Conservation (phyloP, 2,797 vertebrate genomes). For the Morelia viridis region DNA sequence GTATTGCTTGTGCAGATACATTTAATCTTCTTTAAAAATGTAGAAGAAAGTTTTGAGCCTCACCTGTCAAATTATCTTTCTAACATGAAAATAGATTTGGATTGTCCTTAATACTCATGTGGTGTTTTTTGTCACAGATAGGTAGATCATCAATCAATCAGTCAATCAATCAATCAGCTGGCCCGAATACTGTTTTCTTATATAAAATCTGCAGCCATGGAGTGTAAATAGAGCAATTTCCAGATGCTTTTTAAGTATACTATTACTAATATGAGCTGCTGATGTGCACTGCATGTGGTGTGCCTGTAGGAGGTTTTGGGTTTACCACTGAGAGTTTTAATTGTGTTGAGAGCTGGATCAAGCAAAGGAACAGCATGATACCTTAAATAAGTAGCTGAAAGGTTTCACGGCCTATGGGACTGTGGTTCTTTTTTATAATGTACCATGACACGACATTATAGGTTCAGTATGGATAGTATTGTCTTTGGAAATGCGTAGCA, state of each 20-base stretch:
- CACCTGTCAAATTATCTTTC: background rate
- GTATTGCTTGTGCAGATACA: background rate
- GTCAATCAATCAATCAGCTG: background rate
- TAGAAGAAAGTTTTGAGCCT: background rate
- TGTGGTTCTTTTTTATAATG: background rate
- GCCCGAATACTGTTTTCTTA: background rate
- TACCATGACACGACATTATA: background rate
- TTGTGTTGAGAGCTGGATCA: conserved; percentile 4
- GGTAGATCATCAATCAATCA: no score
- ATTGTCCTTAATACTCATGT: background rate
- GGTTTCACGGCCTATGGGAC: background rate
- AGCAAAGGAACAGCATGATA: conserved; percentile 3
- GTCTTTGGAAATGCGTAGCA: background rate
- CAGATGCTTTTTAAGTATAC: background rate
- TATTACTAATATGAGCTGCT: conserved; percentile 6
- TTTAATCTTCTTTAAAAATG: background rate
- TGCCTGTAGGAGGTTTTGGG: background rate
- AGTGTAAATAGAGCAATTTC: background rate
- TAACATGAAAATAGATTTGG: background rate
- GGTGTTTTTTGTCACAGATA: background rate
- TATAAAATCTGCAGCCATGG: background rate
- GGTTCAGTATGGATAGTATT: background rate
- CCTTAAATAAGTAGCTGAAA: background rate
- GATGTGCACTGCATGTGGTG: background rate
- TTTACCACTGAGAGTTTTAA: background rate